These are phyloP conservation scores for Boleophthalmus pectinirostris DNA, from an alignment of 2,113 vertebrate species.

Conservation along the genomic window DNA sequence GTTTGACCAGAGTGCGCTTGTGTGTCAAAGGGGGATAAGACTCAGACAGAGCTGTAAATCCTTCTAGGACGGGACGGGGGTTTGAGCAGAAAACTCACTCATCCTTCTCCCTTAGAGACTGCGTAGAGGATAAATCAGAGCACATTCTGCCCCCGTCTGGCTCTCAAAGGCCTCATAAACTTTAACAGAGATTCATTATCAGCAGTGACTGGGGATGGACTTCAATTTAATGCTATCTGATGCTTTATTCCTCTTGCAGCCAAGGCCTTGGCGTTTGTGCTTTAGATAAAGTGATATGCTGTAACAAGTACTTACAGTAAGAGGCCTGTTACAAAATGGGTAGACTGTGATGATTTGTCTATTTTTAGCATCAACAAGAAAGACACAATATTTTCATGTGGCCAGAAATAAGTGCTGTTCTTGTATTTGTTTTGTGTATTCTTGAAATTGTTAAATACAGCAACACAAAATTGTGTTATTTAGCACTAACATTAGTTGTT, in stretches of 20 bases:
- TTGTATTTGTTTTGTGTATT: not conserved
- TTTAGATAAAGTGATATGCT: not conserved
- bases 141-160: constrained; percentile 13
- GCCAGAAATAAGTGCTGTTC: not conserved
- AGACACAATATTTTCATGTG: not conserved
- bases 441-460: too few relatives aligned
- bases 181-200: constrained; percentile 35
- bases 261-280: constrained; percentile 6
- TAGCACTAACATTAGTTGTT: not conserved
- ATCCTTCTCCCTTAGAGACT: constrained; percentile 42
- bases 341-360: not conserved
- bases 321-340: not conserved
- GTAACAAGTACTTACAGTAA: not conserved
- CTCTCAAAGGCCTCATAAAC: constrained; percentile 43
- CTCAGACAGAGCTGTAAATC: constrained; percentile 57
- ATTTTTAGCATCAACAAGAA: constrained; percentile 2
- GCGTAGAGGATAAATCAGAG: constrained; percentile 28
- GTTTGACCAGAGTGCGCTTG: constrained; percentile 53
- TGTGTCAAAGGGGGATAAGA: constrained; percentile 46
- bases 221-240: constrained; percentile 5
- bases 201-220: constrained; percentile 14
- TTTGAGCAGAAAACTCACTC: constrained; percentile 60
- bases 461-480: not conserved
- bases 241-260: not conserved
- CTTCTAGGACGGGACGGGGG: constrained; percentile 31